phyloP scores from a whole-genome alignment of 2,888 invertebrate genomes.

The Mallateleia sp. region DNA sequence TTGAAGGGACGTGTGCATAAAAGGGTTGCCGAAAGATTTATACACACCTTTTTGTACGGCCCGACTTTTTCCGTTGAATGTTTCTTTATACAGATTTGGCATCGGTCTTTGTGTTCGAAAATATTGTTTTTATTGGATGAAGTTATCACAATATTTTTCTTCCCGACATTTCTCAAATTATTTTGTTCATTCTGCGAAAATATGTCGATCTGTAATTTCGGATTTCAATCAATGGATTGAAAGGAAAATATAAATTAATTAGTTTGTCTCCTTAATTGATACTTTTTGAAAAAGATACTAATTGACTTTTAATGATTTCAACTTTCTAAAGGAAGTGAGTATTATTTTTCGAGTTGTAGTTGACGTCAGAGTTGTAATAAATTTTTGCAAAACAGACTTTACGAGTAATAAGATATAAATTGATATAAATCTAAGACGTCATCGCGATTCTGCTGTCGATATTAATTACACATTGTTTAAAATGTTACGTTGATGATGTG shows the following conservation, averaged over 20 bases:
- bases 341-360: background rate
- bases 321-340: background rate
- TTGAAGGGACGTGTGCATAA: conserved; percentile 45
- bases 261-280: background rate
- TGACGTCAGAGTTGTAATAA: background rate
- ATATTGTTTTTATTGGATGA: conserved; percentile 26
- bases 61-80: conserved; percentile 45
- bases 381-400: background rate
- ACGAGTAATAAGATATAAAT: conserved; percentile 1
- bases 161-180: background rate
- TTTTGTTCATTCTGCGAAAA: background rate
- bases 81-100: conserved; percentile 39
- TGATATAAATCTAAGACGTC: background rate
- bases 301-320: background rate
- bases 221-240: no score
- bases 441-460: background rate
- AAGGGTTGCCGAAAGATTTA: conserved; percentile 69
- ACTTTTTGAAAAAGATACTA: background rate
- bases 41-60: conserved; percentile 36
- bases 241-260: no score
- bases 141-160: conserved; percentile 23
- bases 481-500: background rate
- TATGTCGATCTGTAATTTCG: background rate
- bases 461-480: background rate
- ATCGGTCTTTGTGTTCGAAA: conserved; percentile 18